These are phyloP conservation scores for Tachina lurida DNA, from an alignment of 2,888 invertebrate species.

Conservation along the genomic window DNA sequence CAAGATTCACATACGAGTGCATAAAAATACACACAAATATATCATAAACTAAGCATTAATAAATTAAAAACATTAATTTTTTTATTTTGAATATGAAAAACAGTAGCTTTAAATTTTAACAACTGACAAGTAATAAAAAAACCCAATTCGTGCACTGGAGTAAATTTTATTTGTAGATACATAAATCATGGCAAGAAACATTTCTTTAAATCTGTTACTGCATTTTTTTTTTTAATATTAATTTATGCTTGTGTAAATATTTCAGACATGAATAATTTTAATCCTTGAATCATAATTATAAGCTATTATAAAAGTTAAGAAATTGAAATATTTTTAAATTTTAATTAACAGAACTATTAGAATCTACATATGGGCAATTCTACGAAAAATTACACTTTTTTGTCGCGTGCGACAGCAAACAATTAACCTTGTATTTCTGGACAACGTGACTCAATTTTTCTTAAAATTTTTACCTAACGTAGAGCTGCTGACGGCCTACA, in stretches of 20 bases:
- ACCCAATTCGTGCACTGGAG: neutral
- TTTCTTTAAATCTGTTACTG: neutral
- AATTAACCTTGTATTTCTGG: no score
- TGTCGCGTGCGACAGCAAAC: no score
- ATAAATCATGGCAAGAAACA: neutral
- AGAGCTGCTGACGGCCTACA: no score
- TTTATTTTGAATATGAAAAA: constrained; percentile 19
- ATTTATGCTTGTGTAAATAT: neutral
- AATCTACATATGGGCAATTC: no score
- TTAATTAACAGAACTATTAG: no score
- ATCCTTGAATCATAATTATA: no score
- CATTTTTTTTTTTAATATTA: neutral
- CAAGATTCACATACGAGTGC: neutral
- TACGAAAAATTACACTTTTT: no score
- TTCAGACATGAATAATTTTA: no score
- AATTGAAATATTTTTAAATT: no score
- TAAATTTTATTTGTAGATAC: constrained; percentile 5
- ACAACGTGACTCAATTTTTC: no score
- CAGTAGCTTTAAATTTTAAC: neutral
- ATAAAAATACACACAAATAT: neutral
- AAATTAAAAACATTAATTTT: constrained; percentile 43
- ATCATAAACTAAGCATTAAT: constrained; percentile 55
- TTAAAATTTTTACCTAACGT: no score
- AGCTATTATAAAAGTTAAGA: no score
- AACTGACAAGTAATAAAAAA: constrained; percentile 34